Conservation (phyloP, 2,113 vertebrate species). For the Pelecanus crispus region DNA sequence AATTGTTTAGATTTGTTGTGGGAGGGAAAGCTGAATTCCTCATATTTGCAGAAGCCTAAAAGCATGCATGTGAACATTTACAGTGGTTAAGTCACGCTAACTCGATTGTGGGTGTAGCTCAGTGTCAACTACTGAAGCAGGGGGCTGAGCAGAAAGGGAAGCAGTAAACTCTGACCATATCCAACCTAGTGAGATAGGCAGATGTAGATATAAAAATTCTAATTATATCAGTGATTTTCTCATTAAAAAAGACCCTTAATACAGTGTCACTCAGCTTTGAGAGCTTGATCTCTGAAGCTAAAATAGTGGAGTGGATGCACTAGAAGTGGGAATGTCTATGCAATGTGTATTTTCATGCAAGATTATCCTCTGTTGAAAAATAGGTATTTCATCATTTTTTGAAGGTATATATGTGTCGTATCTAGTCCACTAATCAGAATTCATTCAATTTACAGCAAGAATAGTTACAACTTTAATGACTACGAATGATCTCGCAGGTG, state of each 20-base stretch:
- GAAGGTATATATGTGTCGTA: fast-evolving
- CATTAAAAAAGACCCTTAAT: neutral
- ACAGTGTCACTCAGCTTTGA: neutral
- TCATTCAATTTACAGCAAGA: constrained; percentile 79
- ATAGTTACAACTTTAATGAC: constrained; percentile 90
- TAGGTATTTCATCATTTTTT: neutral
- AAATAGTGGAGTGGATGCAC: neutral
- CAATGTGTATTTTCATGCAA: neutral
- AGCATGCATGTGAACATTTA: neutral
- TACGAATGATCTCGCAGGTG: constrained; percentile 84
- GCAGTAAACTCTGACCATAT: neutral
- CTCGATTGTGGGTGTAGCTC: neutral
- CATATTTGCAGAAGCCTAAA: neutral
- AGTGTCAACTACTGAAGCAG: neutral
- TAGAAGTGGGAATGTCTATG: neutral
- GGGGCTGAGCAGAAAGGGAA: neutral
- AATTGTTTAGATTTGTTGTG: neutral
- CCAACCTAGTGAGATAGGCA: neutral
- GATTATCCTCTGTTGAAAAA: neutral
- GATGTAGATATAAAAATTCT: neutral
- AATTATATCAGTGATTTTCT: neutral
- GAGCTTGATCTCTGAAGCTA: neutral
- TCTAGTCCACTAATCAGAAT: neutral
- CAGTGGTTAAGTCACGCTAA: neutral
- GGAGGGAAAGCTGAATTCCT: neutral